Evolutionary conservation across 2,113 vertebrate species (phyloP), one percentile per base, ranked within the genome.

Genomic region (Mormyrus lacerda): DNA sequence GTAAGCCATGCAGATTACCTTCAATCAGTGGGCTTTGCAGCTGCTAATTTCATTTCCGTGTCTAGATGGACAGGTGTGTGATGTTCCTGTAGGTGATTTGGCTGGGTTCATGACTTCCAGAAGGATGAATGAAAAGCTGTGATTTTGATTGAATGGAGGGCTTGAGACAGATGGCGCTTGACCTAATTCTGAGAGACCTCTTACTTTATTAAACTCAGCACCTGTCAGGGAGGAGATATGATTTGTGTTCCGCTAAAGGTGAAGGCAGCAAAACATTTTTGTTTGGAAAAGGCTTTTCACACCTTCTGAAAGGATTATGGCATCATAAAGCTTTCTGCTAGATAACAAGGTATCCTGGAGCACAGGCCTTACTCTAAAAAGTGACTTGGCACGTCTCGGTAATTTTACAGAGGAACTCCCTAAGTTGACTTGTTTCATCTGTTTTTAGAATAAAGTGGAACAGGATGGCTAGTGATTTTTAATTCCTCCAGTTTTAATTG

Each of bases 31-130:
- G 76, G 21, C 8, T 44, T 21, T n/a, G 11, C 51, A 21, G 45
- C 91, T 89, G 92, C 93, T 91, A 3, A 0, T 93, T 95, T 94
- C 95, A 93, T 95, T 95, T 95, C 94, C 93, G 89, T 92, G 88
- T 84, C 91, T 94, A 93, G 94, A 91, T 94, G 94, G 96, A 95
- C 13, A 83, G 89, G 48, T 0, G 2, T 88, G 91, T 89, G 90
- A 91, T 92, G 91, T n/a, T 0, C 91, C 93, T 93, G 88, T 85
- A 86, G 44, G 90, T 88, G 85, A 82, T 89, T 91, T 61, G 88
- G 92, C 92, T 21, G n/a, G 11, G 21, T 89, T 88, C 89, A 91
- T 10, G 31, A 89, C 89, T 90, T 0, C 3, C 89, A 93, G 93
- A 79, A 83, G 90, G 91, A 89, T 79, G 88, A 91, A 89, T 90